Conservation (phyloP, 1,140 invertebrate species). For the Anoplolepis gracilipes region DNA sequence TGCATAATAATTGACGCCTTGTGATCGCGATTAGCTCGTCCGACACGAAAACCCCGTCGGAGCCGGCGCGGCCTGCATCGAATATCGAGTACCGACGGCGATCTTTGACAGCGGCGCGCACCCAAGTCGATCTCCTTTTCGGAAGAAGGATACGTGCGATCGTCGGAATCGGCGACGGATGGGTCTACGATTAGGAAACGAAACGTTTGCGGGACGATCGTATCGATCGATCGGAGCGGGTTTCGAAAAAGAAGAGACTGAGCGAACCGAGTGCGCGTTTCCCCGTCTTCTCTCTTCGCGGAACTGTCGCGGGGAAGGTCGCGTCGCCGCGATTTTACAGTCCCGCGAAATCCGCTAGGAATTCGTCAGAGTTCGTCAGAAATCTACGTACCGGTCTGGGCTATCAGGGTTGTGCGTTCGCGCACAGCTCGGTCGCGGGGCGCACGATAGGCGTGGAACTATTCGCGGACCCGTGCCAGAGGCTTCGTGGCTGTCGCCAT, state of each 20-base stretch:
- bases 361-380: neutral
- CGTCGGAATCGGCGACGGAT: neutral
- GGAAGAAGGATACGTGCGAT: neutral
- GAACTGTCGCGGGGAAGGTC: slow-evolving; percentile 39
- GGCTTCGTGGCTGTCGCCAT: slow-evolving; percentile 83
- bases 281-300: slow-evolving; percentile 3
- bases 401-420: slow-evolving; percentile 67
- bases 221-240: neutral
- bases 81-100: slow-evolving; percentile 35
- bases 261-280: neutral
- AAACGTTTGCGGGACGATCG: neutral
- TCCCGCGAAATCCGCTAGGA: neutral
- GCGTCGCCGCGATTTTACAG: neutral
- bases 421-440: slow-evolving; percentile 75
- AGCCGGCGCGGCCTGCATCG: slow-evolving; percentile 55
- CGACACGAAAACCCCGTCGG: slow-evolving; percentile 5
- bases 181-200: neutral
- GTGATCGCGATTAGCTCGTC: neutral
- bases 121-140: slow-evolving; percentile 15
- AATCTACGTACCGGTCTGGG: slow-evolving; percentile 78
- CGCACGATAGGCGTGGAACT: slow-evolving; percentile 78
- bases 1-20: neutral
- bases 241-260: neutral
- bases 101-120: slow-evolving; percentile 66
- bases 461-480: slow-evolving; percentile 79